These are phyloP conservation scores for Oryzias woworae DNA, from an alignment of 2,113 vertebrate genomes.

Conservation along the genomic window DNA sequence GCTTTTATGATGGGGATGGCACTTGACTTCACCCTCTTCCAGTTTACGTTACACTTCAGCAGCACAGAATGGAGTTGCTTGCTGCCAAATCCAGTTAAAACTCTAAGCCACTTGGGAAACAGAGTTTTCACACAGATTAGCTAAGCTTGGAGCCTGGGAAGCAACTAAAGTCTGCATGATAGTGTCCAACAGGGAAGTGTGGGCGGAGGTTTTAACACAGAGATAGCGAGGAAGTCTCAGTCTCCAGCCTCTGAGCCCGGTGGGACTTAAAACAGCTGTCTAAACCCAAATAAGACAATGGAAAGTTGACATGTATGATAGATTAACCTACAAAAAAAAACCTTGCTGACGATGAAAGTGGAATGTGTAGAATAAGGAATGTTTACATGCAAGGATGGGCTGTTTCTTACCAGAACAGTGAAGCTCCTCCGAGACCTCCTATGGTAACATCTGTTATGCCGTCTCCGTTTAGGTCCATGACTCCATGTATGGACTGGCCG, in stretches of 20 bases:
- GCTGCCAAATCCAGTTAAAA: constrained; percentile 59
- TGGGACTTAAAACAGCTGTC: constrained; percentile 62
- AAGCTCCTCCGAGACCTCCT: constrained; percentile 93
- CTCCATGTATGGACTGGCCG: constrained; percentile 94
- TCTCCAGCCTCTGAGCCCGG: constrained; percentile 39
- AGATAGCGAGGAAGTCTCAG: constrained; percentile 55
- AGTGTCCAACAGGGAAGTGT: constrained; percentile 33
- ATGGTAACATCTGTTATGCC: constrained; percentile 94
- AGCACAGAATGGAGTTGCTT: constrained; percentile 11
- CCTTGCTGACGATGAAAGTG: constrained; percentile 15
- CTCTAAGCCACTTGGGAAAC: constrained; percentile 56
- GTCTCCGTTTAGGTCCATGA: constrained; percentile 94
- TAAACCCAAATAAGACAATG: constrained; percentile 39
- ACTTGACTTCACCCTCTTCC: constrained; percentile 16
- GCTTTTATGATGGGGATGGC: constrained; percentile 22
- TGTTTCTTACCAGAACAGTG: constrained; percentile 88
- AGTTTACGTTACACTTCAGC: constrained; percentile 24
- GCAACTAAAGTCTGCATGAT: constrained; percentile 26
- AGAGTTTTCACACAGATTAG: constrained; percentile 69
- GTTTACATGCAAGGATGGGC: constrained; percentile 20
- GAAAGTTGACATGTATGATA: constrained; percentile 19
- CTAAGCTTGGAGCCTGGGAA: constrained; percentile 39
- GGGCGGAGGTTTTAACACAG: constrained; percentile 35
- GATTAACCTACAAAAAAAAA: constrained; percentile 12
- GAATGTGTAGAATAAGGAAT: constrained; percentile 28